These are phyloP conservation scores for Aphelenchoides bicaudatus DNA, from an alignment of 2,888 invertebrate species.

Conservation along the genomic window DNA sequence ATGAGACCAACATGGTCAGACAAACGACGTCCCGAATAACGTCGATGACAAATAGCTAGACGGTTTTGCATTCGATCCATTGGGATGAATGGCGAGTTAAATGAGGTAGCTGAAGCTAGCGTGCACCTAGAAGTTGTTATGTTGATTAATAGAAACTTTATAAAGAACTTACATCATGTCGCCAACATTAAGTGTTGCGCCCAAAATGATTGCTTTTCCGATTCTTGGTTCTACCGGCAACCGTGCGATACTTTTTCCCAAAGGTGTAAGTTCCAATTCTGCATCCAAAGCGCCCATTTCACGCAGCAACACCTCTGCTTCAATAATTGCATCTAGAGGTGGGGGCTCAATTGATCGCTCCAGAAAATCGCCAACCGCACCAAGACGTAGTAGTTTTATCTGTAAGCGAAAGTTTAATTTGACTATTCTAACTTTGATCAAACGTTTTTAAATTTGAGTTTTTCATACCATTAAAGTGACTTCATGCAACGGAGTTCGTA, in stretches of 20 bases:
- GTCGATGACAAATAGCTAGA: conserved; percentile 78
- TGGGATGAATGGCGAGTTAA: conserved; percentile 82
- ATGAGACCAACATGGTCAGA: conserved; percentile 94
- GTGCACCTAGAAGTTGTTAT: too few species aligned
- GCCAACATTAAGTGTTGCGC: conserved; percentile 79
- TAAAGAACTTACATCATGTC: too few species aligned
- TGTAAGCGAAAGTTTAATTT: too few species aligned
- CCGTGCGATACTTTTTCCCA: conserved; percentile 86
- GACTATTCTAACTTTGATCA: too few species aligned
- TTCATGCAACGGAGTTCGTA: conserved; percentile 91
- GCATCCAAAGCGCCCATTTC: conserved; percentile 72
- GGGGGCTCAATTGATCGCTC: conserved; percentile 90
- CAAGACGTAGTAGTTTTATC: conserved; percentile 83
- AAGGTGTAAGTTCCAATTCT: conserved; percentile 81
- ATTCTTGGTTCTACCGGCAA: conserved; percentile 91
- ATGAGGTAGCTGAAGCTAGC: conserved; percentile 90
- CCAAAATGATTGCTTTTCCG: conserved; percentile 93
- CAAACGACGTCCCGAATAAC: conserved; percentile 78
- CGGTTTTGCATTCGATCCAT: conserved; percentile 68
- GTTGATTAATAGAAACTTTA: too few species aligned
- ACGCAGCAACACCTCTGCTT: conserved; percentile 78
- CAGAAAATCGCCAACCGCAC: conserved; percentile 86
- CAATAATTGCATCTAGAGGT: conserved; percentile 93
- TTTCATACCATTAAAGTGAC: conserved; percentile 81
- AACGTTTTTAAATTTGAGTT: too few species aligned